A percentile compares a stretch with the other conserved stretches of the same genome.
phyloP scores from a whole-genome alignment of 2,797 vertebrate species.

The Sebastes nivosus region DNA sequence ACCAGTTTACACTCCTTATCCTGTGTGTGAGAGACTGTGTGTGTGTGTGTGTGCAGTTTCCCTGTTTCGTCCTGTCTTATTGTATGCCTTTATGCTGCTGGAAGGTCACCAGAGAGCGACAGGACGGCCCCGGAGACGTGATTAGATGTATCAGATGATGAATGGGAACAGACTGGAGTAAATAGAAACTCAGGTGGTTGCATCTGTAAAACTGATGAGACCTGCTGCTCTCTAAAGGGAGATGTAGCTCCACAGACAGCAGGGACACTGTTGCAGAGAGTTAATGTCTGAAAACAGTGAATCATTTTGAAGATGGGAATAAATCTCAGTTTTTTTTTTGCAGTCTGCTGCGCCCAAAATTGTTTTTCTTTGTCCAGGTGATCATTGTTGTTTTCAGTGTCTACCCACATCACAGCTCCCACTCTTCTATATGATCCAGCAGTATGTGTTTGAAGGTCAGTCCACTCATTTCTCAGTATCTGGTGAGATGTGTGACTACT shows the following conservation, averaged over 20 bases:
- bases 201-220: constrained; percentile 34
- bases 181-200: constrained; percentile 15
- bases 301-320: constrained; percentile 15
- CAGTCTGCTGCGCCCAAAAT: neutral
- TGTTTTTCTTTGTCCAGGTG: constrained; percentile 1
- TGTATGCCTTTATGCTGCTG: constrained; percentile 23
- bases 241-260: neutral
- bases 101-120: constrained; percentile 36
- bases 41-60: neutral
- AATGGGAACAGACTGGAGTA: constrained; percentile 30
- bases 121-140: neutral
- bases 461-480: neutral
- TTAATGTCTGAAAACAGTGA: constrained; percentile 1
- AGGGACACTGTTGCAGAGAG: neutral
- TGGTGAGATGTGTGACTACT: neutral
- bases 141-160: constrained; percentile 44
- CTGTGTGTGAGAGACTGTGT: constrained; percentile 44
- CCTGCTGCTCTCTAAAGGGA: neutral
- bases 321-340: neutral
- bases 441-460: neutral
- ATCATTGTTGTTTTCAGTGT: constrained; percentile 2
- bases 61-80: constrained; percentile 17
- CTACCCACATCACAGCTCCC: constrained; percentile 10
- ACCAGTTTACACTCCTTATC: constrained; percentile 63
- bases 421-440: constrained; percentile 17